A percentile compares a stretch with the other conserved stretches of the same genome.
Conservation (phyloP, 2,888 invertebrate genomes). For the Rhaphigaster nebulosa region DNA sequence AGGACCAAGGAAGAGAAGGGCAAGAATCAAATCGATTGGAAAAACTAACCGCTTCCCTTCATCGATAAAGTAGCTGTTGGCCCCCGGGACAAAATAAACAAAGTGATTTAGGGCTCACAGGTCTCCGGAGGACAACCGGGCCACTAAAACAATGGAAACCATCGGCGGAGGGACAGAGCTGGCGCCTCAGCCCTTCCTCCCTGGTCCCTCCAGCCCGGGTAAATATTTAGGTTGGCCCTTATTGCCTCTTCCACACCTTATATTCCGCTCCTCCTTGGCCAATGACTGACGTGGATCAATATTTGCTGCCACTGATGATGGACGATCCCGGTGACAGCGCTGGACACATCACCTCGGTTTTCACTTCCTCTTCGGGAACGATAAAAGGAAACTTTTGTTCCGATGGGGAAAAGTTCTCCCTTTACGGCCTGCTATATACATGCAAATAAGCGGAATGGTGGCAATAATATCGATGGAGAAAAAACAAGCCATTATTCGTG, state of each 20-base stretch:
- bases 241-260: conserved; percentile 49
- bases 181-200: conserved; percentile 8
- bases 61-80: conserved; percentile 39
- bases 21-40: conserved; percentile 25
- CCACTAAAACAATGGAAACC: conserved; percentile 30
- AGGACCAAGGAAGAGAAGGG: not conserved
- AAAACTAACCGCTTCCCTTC: conserved; percentile 36
- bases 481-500: not conserved
- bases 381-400: conserved; percentile 11
- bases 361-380: not conserved
- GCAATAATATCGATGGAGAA: not conserved
- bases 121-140: conserved; percentile 22
- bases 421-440: not conserved
- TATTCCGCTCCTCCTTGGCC: conserved; percentile 17
- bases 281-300: conserved; percentile 44
- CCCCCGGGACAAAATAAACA: conserved; percentile 38
- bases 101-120: conserved; percentile 33
- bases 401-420: not conserved
- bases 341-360: conserved; percentile 4
- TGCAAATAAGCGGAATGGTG: not conserved
- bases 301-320: conserved; percentile 37
- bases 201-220: not conserved
- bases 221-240: conserved; percentile 43
- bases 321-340: not conserved
- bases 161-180: not conserved